Conservation (phyloP, 2,113 vertebrate genomes). For the Pachycephala philippinensis region DNA sequence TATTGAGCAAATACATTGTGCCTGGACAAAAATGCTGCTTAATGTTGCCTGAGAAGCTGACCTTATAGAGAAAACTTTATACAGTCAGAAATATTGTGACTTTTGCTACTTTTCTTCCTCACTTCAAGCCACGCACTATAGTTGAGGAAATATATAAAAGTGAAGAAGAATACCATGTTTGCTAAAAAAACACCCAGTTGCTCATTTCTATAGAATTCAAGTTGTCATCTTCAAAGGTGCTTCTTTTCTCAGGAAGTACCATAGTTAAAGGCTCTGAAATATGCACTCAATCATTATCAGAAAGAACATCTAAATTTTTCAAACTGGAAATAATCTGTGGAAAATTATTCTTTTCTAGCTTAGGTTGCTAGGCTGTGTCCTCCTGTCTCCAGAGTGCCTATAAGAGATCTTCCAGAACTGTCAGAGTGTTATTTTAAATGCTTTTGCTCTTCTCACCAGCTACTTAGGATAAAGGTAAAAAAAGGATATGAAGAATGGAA, state of each 20-base stretch:
- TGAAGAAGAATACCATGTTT: neutral
- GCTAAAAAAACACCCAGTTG: neutral
- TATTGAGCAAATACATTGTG: neutral
- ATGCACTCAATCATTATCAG: accelerated
- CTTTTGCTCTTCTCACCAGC: neutral
- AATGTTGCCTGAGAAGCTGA: neutral
- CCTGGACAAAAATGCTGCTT: neutral
- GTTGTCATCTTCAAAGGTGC: neutral
- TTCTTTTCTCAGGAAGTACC: neutral
- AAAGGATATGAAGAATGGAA: neutral
- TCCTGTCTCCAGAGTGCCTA: neutral
- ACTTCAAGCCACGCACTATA: neutral
- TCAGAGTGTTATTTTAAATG: neutral
- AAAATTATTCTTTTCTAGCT: neutral
- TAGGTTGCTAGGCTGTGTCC: neutral
- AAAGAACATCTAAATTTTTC: neutral
- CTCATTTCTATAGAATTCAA: neutral
- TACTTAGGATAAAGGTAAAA: neutral
- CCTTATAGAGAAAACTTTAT: neutral
- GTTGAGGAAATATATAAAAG: neutral
- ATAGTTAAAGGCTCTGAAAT: neutral
- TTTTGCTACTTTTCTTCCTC: neutral
- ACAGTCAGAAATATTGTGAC: neutral
- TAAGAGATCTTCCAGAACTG: neutral
- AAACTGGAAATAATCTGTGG: neutral